Evolutionary conservation across 2,113 vertebrate genomes (phyloP), one percentile per base, ranked within the genome.

Genomic region (Taurulus bubalis): DNA sequence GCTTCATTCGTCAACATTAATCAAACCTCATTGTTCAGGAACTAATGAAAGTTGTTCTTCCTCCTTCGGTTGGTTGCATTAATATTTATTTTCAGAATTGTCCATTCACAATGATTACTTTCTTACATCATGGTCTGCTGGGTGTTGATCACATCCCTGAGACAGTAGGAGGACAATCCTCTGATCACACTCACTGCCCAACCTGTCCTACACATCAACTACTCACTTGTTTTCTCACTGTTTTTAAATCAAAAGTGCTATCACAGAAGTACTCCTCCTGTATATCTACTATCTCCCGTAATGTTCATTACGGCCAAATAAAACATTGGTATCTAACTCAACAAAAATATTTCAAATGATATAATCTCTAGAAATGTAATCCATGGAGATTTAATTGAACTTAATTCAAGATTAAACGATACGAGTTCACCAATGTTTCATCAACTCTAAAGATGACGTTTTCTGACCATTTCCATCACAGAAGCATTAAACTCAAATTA

Each of bases 121-220:
- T 28, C 30, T 63, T 74, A 7, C 6, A 24, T 56, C 2, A 11
- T 42, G 30, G 60, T 30, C 26, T 71, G 24, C 14, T 8, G 3
- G 60, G 28, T 81, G 75, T 14, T 40, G n/a, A 91, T 84, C 80
- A 72, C 77, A 88, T 91, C 86, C 90, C 92, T 92, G 92, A 93
- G 92, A 91, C 79, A 77, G 60, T 40, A 70, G 58, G 42, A 63
- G 78, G 55, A 77, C 30, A 75, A 60, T 68, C 40, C 53, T 72
- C 26, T 53, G 32, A 78, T 51, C 51, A 22, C 11, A n/a, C 26
- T 55, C 30, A n/a, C 15, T 63, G 60, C 68, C 64, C 8, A 74
- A 26, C 26, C 38, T 18, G 12, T 59, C 34, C 47, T 32, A 51
- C 51, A 53, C 8, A 15, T 55, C 1, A 85, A 71, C 26, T 66